A percentile compares a stretch with the other conserved stretches of the same genome.
phyloP scores from a whole-genome alignment of 2,888 invertebrate genomes.

The Petrolisthes cinctipes region DNA sequence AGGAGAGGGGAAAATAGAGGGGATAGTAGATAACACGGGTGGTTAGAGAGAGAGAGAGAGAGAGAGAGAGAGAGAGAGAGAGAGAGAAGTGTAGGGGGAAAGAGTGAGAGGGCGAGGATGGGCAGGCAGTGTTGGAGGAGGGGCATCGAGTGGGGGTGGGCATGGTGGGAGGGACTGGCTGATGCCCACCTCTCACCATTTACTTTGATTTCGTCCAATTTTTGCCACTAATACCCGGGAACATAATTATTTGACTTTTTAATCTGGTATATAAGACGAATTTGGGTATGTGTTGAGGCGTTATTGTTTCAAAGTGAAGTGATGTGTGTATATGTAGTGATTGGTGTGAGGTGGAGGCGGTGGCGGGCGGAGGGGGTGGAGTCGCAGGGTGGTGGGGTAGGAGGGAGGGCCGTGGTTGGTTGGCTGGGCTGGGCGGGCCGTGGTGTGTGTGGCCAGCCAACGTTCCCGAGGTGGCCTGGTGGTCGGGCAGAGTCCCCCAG shows the following conservation, averaged over 20 bases:
- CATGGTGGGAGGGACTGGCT: constrained; percentile 24
- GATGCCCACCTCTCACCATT: not conserved
- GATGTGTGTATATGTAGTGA: not conserved
- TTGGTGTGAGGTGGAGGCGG: not conserved
- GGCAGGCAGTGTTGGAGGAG: constrained; percentile 1
- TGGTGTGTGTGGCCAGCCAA: constrained; percentile 17
- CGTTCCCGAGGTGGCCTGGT: not conserved
- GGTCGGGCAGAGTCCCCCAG: constrained; percentile 22
- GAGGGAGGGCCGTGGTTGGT: constrained; percentile 42
- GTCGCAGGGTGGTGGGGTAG: constrained; percentile 25
- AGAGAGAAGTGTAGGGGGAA: constrained; percentile 15
- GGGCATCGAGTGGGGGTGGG: constrained; percentile 36
- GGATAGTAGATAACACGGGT: constrained; percentile 17
- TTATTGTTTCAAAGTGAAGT: not conserved
- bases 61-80: constrained; percentile 23
- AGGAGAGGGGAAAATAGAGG: not conserved
- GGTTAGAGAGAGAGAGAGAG: constrained; percentile 29
- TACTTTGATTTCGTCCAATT: not conserved
- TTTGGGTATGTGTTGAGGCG: not conserved
- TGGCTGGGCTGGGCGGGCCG: constrained; percentile 17
- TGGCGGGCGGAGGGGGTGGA: constrained; percentile 7
- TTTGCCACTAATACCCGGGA: not conserved
- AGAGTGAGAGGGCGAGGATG: constrained; percentile 12
- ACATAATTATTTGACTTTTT: not conserved
- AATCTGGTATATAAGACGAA: not conserved